These are phyloP conservation scores for Myocastor coypus DNA, from an alignment of 2,113 vertebrate genomes.

Conservation along the genomic window DNA sequence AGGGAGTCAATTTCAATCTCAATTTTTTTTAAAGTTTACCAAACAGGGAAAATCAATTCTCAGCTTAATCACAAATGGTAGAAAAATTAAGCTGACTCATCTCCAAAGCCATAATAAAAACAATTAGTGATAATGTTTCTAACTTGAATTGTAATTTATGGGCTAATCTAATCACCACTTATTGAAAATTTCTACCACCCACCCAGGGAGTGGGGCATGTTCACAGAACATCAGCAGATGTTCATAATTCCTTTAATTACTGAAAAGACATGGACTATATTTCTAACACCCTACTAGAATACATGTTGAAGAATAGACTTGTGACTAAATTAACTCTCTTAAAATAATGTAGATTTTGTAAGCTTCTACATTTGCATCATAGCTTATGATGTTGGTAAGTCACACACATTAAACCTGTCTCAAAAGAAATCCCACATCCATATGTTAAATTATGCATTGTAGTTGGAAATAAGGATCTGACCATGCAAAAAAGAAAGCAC, in stretches of 20 bases:
- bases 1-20: constrained; percentile 65
- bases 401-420: background rate
- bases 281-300: constrained; percentile 15
- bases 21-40: constrained; percentile 56
- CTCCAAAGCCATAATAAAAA: constrained; percentile 42
- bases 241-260: constrained; percentile 72
- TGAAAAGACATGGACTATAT: constrained; percentile 44
- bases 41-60: constrained; percentile 61
- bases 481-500: background rate
- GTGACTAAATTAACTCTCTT: constrained; percentile 14
- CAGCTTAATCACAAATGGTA: constrained; percentile 41
- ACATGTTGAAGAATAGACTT: constrained; percentile 8
- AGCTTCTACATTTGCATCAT: constrained; percentile 38
- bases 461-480: constrained; percentile 18
- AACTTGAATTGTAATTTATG: constrained; percentile 60
- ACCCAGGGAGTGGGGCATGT: background rate
- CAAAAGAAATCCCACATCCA: background rate
- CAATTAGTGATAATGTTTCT: constrained; percentile 52
- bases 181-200: constrained; percentile 59
- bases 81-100: constrained; percentile 25
- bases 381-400: constrained; percentile 42
- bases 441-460: background rate
- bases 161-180: constrained; percentile 51
- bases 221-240: background rate
- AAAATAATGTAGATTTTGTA: constrained; percentile 34